Base-by-base conservation (phyloP, 2,888 invertebrate species). In the Phortica magna region DNA sequence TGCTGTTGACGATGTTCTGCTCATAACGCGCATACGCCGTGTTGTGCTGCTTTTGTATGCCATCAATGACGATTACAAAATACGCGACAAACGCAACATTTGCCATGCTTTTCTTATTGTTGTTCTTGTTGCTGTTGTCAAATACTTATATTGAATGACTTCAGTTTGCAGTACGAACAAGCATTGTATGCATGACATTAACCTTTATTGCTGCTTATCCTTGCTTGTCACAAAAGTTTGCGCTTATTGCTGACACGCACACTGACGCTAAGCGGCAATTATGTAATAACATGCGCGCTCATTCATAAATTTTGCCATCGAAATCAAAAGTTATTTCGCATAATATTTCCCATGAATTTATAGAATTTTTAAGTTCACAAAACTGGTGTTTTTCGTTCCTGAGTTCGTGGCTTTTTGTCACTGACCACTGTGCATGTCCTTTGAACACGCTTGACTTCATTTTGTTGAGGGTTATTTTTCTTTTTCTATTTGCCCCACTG, bases 201-300 rank as follows among this genome's bases (percentile, higher is more conserved):
- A 88, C 88, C 88, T 88, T 89, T 89, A 89, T 88, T 89, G 88
- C 89, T 89, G 88, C 89, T 89, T 89, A 88, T 89, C 88, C 88
- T 84, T 81, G 79, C 80, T 81, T 61, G 76, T 80, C 42, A 65
- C 70, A 22, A 41, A 53, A 57, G 17, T 59, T 73, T 64, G 75
- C 70, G 55, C 57, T 72, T 74, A 72, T 77, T 48, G n/a, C 55
- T n/a, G 41, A 83, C 78, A 70, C 73, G 77, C 73, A 84, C 85
- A 81, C 79, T 83, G 88, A 78, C 14, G 48, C 14, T 6, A 48
- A 48, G 10, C 14, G 48, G 7, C 48, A 48, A 14, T 48, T 48
- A 14, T 48, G 48, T 6, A 14, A 12, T 48, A 14, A 12, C 48
- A 48, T 83, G 79, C 3, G 14, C 2, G 48, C 48, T 5, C 9